Evolutionary conservation across 2,797 vertebrate species (phyloP).

Genomic region (Macrochelys suwanniensis): DNA sequence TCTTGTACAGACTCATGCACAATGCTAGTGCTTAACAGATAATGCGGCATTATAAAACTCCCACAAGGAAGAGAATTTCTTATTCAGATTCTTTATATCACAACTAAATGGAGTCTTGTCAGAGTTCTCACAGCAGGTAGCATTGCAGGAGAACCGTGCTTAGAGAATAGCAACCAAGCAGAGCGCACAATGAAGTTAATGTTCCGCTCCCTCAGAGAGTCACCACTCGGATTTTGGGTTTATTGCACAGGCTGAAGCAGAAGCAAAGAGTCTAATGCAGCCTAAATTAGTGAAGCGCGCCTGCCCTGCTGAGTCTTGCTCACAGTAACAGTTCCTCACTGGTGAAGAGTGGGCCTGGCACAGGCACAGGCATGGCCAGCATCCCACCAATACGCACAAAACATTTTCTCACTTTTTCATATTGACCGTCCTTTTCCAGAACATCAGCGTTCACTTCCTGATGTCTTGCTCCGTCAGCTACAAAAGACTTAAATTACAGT

Average conservation of each 20-base stretch:
- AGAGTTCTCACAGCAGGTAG: neutral
- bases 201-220: neutral
- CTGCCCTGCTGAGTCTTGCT: neutral
- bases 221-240: neutral
- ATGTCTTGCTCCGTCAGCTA: neutral
- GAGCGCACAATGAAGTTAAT: neutral
- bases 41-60: fast-evolving
- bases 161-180: neutral
- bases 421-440: neutral
- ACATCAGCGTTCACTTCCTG: fast-evolving
- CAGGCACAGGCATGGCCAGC: conserved; percentile 26
- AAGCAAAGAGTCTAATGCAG: neutral
- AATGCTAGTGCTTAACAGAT: neutral
- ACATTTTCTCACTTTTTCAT: neutral
- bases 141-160: neutral
- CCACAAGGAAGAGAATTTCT: neutral
- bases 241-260: neutral
- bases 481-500: neutral
- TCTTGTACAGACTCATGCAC: fast-evolving
- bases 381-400: neutral
- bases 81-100: neutral
- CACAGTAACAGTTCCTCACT: neutral
- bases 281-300: neutral
- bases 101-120: neutral
- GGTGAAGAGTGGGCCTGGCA: neutral